Evolutionary conservation across 2,797 vertebrate species (phyloP).

Genomic region (Chloroceryle inda): DNA sequence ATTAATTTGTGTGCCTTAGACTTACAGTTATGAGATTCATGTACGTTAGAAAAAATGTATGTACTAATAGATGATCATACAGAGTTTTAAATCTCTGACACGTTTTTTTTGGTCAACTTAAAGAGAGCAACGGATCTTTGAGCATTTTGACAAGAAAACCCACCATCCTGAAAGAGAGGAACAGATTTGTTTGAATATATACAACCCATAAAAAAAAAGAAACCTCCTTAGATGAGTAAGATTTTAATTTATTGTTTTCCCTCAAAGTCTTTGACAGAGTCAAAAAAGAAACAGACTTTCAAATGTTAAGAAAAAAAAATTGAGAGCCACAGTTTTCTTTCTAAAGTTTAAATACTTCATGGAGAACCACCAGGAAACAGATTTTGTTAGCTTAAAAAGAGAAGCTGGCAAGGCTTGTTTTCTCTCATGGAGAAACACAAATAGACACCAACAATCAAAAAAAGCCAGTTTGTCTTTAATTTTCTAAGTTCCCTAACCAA

Average conservation of each 20-base stretch:
- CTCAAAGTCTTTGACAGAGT: slow-evolving; percentile 69
- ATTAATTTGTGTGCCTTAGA: background rate
- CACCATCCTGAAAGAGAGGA: slow-evolving; percentile 60
- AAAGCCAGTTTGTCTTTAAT: background rate
- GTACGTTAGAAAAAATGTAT: background rate
- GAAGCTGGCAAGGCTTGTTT: slow-evolving; percentile 64
- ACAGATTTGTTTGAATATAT: slow-evolving; percentile 80
- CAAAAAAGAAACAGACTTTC: slow-evolving; percentile 76
- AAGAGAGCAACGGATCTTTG: slow-evolving; percentile 73
- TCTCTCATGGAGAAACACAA: background rate
- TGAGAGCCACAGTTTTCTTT: slow-evolving; percentile 69
- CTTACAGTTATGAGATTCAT: background rate
- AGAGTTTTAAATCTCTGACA: background rate
- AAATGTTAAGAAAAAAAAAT: slow-evolving; percentile 61
- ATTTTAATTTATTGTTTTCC: slow-evolving; percentile 35
- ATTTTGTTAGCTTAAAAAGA: slow-evolving; percentile 65
- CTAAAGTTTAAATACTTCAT: slow-evolving; percentile 59
- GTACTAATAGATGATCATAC: background rate
- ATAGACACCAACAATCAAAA: slow-evolving; percentile 30
- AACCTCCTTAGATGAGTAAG: slow-evolving; percentile 63
- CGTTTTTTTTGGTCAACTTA: background rate
- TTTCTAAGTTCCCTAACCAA: background rate
- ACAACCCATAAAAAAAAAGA: slow-evolving; percentile 43
- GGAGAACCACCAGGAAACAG: slow-evolving; percentile 69
- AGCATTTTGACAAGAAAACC: slow-evolving; percentile 74